Evolutionary conservation across 1,140 invertebrate species (phyloP), one percentile per base, ranked within the genome.

Genomic region (Panulirus ornatus): DNA sequence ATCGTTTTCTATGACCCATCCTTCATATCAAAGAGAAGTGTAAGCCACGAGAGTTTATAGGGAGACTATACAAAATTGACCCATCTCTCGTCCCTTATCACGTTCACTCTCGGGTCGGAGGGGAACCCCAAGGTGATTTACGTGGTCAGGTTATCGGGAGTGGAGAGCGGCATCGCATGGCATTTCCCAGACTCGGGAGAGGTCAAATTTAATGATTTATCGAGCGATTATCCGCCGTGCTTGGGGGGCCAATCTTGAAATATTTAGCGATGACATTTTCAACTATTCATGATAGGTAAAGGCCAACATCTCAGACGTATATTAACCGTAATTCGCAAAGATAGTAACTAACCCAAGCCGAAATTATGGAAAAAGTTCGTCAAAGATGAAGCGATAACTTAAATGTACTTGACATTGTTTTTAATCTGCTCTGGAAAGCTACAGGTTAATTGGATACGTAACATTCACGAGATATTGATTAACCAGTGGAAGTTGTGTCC

Each of bases 161-260:
- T 66, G n/a, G n/a, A 66, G 58, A 30, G 16, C 27, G 58, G 14
- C 22, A 11, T 66, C 58, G 58, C 58, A 27, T 66, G 58, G 58
- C 11, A 66, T 66, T 66, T 66, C 30, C 58, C 58, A 66, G 58
- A 66, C 58, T 66, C 58, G n/a, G 2, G n/a, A 66, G 22, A 66
- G 58, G 58, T 66, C 58, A 66, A 27, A 27, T 30, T 66, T 66
- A 66, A 66, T 66, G 58, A 66, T 66, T 66, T 66, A 66, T 66
- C 58, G 58, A 66, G 58, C 58, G 58, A 47, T 27, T 66, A 66
- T 66, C 58, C 58, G 30, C 30, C 30, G 58, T 66, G 58, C 5
- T 66, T 47, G 58, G 27, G 3, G 58, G 58, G 58, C 58, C 58
- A 66, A 5, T 66, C 58, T 3, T 66, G 58, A 66, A 66, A 66